phyloP scores from a whole-genome alignment of 2,797 vertebrate genomes.

The Aplochiton taeniatus region DNA sequence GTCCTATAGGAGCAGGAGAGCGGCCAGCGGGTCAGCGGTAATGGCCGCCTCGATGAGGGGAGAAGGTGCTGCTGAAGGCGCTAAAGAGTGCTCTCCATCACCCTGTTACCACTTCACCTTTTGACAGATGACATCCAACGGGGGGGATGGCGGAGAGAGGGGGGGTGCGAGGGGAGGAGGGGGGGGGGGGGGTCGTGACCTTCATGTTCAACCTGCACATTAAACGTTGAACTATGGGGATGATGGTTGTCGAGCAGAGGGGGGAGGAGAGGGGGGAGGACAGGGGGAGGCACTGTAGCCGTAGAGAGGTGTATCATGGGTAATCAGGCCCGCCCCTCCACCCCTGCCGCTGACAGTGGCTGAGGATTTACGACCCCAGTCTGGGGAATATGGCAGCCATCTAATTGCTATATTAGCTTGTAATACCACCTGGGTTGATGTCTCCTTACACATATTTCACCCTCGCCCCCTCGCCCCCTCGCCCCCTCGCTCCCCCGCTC shows the following conservation, averaged over 20 bases:
- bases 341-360: constrained; percentile 56
- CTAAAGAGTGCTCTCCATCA: constrained; percentile 32
- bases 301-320: constrained; percentile 54
- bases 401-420: constrained; percentile 81
- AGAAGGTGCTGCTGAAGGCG: constrained; percentile 10
- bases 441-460: constrained; percentile 56
- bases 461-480: constrained; percentile 33
- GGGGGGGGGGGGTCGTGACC: constrained; percentile 39
- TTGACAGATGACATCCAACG: constrained; percentile 37
- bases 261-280: neutral
- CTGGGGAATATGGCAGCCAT: constrained; percentile 65
- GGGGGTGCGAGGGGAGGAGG: constrained; percentile 2
- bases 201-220: constrained; percentile 53
- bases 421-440: constrained; percentile 68
- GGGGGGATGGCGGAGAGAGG: constrained; percentile 1
- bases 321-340: constrained; percentile 69
- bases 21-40: too few relatives aligned
- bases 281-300: neutral
- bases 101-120: constrained; percentile 12
- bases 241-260: constrained; percentile 35
- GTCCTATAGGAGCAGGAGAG: too few relatives aligned
- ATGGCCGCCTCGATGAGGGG: too few relatives aligned
- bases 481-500: constrained; percentile 41
- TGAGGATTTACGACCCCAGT: constrained; percentile 68
- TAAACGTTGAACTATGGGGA: constrained; percentile 24